Conservation (phyloP, 2,888 invertebrate species). For the Creontiades dilutus region DNA sequence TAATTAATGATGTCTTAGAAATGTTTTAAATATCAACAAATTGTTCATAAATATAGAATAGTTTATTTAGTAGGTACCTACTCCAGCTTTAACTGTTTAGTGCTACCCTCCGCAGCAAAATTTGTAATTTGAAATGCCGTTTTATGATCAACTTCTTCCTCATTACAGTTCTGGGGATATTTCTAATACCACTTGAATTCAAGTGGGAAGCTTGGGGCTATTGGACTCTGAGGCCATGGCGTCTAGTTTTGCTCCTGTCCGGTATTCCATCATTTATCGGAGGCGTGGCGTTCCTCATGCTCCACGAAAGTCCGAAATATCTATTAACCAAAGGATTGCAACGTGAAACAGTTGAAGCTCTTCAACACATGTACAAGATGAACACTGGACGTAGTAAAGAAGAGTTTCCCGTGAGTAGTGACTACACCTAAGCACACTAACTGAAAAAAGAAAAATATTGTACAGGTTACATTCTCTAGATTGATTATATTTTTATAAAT, state of each 20-base stretch:
- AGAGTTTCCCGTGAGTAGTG: conserved; percentile 55
- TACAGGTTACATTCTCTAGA: too few species aligned
- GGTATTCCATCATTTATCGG: conserved; percentile 31
- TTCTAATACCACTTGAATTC: conserved; percentile 55
- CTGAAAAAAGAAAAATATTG: not conserved
- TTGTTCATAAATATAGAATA: too few species aligned
- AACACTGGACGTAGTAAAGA: conserved; percentile 54
- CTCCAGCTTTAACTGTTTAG: too few species aligned
- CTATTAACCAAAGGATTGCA: conserved; percentile 50
- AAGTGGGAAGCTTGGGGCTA: conserved; percentile 34
- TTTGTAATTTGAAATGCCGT: too few species aligned
- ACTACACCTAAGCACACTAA: not conserved
- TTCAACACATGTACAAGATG: conserved; percentile 24
- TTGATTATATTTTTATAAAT: too few species aligned
- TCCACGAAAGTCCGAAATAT: conserved; percentile 57
- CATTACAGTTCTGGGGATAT: conserved; percentile 45
- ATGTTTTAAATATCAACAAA: too few species aligned
- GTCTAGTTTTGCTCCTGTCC: conserved; percentile 24
- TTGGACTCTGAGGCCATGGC: conserved; percentile 55
- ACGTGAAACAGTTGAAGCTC: not conserved
- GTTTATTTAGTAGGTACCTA: too few species aligned
- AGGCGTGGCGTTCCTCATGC: not conserved
- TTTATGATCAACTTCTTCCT: not conserved
- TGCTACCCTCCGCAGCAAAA: too few species aligned
- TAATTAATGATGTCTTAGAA: too few species aligned